These are phyloP conservation scores for Sphaerophoria rueppellii DNA, from an alignment of 2,888 invertebrate genomes.

Conservation along the genomic window DNA sequence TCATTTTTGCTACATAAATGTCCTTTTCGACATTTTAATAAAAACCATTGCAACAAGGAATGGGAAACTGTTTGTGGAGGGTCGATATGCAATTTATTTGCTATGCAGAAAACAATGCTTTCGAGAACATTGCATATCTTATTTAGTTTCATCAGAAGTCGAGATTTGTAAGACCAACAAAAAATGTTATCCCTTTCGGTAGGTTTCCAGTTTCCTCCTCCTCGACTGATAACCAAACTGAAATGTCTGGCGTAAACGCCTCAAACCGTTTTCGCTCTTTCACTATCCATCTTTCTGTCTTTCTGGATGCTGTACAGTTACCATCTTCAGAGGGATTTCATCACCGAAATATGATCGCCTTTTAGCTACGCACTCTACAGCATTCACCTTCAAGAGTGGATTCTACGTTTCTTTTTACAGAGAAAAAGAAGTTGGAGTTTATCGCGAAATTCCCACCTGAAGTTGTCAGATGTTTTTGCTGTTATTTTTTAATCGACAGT, in stretches of 20 bases:
- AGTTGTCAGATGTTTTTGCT: slow-evolving; percentile 8
- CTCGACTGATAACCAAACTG: slow-evolving; percentile 59
- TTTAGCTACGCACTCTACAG: slow-evolving; percentile 42
- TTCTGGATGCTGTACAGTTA: background rate
- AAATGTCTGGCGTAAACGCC: slow-evolving; percentile 71
- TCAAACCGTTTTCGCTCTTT: slow-evolving; percentile 54
- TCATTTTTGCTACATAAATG: no score
- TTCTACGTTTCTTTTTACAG: background rate
- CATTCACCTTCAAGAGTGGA: slow-evolving; percentile 23
- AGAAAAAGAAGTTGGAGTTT: slow-evolving; percentile 42
- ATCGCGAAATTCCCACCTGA: slow-evolving; percentile 71
- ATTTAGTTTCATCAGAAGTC: slow-evolving; percentile 6
- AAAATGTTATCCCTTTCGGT: slow-evolving; percentile 24
- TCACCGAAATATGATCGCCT: slow-evolving; percentile 37
- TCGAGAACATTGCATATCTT: slow-evolving; percentile 28
- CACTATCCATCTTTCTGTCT: background rate
- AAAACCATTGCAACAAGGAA: no score
- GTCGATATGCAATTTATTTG: no score
- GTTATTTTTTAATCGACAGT: background rate
- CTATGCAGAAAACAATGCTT: no score
- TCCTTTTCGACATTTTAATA: no score
- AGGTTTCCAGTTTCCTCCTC: slow-evolving; percentile 59
- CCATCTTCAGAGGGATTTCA: slow-evolving; percentile 51
- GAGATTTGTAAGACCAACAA: background rate
- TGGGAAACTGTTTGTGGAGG: no score